These are phyloP conservation scores for Thamnaconus septentrionalis DNA, from an alignment of 2,113 vertebrate species.

Conservation along the genomic window DNA sequence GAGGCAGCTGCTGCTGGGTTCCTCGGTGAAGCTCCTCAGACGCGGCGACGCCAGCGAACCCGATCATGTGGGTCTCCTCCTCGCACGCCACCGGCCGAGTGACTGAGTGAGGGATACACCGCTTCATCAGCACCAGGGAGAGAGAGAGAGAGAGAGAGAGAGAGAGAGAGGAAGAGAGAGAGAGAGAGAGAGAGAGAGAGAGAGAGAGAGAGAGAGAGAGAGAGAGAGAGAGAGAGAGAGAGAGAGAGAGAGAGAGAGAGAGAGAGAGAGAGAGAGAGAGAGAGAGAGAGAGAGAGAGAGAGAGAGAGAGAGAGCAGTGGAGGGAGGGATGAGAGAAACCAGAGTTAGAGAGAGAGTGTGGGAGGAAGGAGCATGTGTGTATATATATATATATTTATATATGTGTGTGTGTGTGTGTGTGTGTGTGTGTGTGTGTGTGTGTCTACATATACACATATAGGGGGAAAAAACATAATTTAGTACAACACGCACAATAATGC, in stretches of 20 bases:
- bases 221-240: constrained; percentile 60
- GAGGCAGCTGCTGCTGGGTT: constrained; percentile 77
- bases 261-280: constrained; percentile 46
- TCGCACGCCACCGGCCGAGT: constrained; percentile 82
- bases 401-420: background rate
- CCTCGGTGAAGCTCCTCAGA: constrained; percentile 85
- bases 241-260: constrained; percentile 48
- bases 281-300: constrained; percentile 38
- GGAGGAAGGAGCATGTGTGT: constrained; percentile 61
- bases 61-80: constrained; percentile 82
- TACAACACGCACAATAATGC: background rate
- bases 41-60: constrained; percentile 84
- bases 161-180: constrained; percentile 48
- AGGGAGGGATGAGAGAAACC: constrained; percentile 15
- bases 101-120: constrained; percentile 80
- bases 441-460: too few relatives aligned
- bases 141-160: constrained; percentile 79
- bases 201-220: constrained; percentile 67
- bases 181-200: constrained; percentile 24
- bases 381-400: background rate
- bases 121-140: constrained; percentile 91
- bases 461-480: too few relatives aligned
- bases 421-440: too few relatives aligned
- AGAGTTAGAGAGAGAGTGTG: constrained; percentile 24
- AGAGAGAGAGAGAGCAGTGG: constrained; percentile 41